These are phyloP conservation scores for Phaetusa simplex DNA, from an alignment of 2,113 vertebrate species.

Conservation along the genomic window DNA sequence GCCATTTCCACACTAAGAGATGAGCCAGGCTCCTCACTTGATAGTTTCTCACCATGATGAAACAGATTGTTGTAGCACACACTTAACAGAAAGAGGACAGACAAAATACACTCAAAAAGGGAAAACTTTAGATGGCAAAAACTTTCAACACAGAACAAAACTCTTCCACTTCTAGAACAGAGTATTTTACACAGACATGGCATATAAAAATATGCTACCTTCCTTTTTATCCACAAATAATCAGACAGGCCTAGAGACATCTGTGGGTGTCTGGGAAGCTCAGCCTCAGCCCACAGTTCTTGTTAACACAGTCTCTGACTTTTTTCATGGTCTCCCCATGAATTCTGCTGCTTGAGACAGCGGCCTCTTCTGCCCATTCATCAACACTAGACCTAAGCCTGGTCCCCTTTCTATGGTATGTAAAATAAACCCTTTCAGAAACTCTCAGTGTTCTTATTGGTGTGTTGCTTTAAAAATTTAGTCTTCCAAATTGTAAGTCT, in stretches of 20 bases:
- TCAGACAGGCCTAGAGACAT: not conserved
- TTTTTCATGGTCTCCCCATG: not conserved
- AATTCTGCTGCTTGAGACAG: not conserved
- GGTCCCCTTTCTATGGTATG: not conserved
- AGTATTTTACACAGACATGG: not conserved
- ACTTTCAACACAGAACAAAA: not conserved
- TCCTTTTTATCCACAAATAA: not conserved
- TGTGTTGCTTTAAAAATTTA: not conserved
- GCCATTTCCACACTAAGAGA: conserved; percentile 68
- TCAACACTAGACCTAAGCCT: not conserved
- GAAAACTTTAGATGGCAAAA: not conserved
- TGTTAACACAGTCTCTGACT: not conserved
- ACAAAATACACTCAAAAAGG: not conserved
- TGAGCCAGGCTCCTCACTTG: not conserved
- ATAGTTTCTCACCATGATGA: not conserved
- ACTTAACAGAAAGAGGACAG: not conserved
- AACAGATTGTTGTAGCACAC: not conserved
- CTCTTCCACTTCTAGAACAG: not conserved
- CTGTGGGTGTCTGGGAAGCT: not conserved
- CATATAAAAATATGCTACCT: not conserved
- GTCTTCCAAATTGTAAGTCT: not conserved
- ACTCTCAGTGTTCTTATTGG: not conserved
- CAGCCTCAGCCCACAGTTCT: not conserved
- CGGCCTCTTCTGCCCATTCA: not conserved
- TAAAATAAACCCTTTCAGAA: not conserved